Base-by-base conservation (phyloP, 2,113 vertebrate genomes). In the Lutjanus erythropterus region DNA sequence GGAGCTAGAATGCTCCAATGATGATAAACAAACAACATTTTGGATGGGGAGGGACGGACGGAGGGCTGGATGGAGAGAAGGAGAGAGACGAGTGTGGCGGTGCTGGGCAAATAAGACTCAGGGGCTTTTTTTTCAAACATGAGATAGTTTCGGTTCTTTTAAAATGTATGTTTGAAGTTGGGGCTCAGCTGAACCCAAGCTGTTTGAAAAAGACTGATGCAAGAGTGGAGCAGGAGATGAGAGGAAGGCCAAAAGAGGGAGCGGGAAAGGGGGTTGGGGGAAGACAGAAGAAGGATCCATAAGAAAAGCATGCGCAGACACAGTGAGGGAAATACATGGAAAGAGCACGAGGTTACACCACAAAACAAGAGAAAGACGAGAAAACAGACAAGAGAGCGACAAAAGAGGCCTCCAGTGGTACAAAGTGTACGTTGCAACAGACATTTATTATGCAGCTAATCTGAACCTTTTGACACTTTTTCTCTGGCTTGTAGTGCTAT, bases 1-100 rank as follows among this genome's bases (percentile, higher is more conserved):
- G 83, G 62, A 94, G 93, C 89, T 55, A 87, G 87, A 91, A 89
- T 89, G 89, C 92, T 87, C 84, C 80, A 74, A 88, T 89, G 91
- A 93, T 91, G 91, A 94, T 92, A 94, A 94, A 94, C 89, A 92
- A 94, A 94, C 89, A 94, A 89, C 84, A 86, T 82, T 92, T 91
- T 90, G 84, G 80, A 89, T 86, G 71, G 80, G 88, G 86, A 89
- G 91, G 84, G 86, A 87, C 33, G 71, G 55, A 85, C 76, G 29
- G 64, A 82, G 56, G 88, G 84, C 70, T 80, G 71, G 75, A 86
- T 76, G 42, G 23, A 88, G 82, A 58, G 74, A 64, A 35, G 83
- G 55, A 77, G 72, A 49, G 44, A 74, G 37, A 62, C 33, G 41
- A 42, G 41, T 71, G 82, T 84, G 86, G 85, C 83, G 73, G 75